Percentiles rank a stretch among this genome's conserved stretches.
Conservation (phyloP, 2,113 vertebrate species). For the Campylomormyrus numenius region DNA sequence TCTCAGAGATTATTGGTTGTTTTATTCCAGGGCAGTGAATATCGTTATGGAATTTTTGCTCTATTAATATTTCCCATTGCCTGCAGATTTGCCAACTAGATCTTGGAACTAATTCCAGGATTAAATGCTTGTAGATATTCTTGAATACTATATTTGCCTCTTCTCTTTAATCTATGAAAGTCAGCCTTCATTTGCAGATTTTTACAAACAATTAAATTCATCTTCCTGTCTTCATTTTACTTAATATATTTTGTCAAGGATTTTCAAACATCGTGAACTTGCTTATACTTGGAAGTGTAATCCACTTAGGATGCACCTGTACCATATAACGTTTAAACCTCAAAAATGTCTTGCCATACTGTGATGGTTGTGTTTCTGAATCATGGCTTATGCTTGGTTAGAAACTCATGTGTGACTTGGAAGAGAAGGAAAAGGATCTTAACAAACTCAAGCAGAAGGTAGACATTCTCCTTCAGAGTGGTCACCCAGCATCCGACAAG, state of each 20-base stretch:
- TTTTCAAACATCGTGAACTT: background rate
- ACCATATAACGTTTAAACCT: background rate
- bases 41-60: background rate
- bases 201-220: background rate
- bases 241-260: background rate
- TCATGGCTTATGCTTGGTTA: conserved; percentile 39
- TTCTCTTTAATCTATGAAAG: background rate
- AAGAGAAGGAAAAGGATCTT: conserved; percentile 85
- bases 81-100: background rate
- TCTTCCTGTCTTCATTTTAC: background rate
- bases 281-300: background rate
- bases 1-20: background rate
- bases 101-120: background rate
- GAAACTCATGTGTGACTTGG: conserved; percentile 89
- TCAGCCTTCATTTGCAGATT: background rate
- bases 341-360: background rate
- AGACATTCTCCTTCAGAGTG: conserved; percentile 70
- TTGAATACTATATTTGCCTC: background rate
- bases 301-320: background rate
- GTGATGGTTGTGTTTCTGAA: background rate
- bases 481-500: conserved; percentile 88
- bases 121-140: background rate
- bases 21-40: background rate
- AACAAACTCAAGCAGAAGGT: conserved; percentile 82
- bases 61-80: background rate